phyloP scores from a whole-genome alignment of 64 coral and sea anemone species.

The Stichodactyla mertensii region DNA sequence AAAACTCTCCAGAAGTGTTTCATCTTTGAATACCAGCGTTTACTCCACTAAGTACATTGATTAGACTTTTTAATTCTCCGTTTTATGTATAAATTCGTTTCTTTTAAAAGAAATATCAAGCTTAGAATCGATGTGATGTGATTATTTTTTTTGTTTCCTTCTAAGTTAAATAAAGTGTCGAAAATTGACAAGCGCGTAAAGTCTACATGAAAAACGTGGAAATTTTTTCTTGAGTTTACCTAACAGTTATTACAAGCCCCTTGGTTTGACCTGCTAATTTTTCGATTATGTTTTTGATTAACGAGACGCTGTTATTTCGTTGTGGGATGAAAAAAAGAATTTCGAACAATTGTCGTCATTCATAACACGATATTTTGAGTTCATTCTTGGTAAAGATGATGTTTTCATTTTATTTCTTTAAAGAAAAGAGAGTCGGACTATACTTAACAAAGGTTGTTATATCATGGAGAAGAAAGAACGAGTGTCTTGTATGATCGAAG shows the following conservation, averaged over 20 bases:
- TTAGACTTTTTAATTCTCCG: background rate
- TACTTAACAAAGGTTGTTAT: background rate
- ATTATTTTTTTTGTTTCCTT: background rate
- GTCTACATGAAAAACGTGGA: background rate
- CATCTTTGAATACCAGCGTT: constrained; percentile 5
- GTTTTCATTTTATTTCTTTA: background rate
- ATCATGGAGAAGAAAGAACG: background rate
- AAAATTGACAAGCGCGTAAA: too few species aligned
- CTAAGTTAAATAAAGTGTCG: too few species aligned
- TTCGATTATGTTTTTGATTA: background rate
- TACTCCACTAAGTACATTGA: background rate
- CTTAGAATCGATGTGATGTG: too few species aligned
- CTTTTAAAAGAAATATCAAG: background rate
- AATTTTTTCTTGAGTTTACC: background rate
- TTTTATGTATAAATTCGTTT: background rate
- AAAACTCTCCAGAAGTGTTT: constrained; percentile 15
- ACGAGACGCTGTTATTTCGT: background rate
- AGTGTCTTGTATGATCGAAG: background rate
- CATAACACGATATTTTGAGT: background rate
- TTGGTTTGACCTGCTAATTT: background rate
- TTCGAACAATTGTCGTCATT: background rate
- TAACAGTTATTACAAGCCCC: background rate
- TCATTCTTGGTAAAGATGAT: background rate
- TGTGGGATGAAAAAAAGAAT: background rate
- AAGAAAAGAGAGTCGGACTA: background rate